Base-by-base conservation (phyloP, 2,113 vertebrate species). In the Martes martes region DNA sequence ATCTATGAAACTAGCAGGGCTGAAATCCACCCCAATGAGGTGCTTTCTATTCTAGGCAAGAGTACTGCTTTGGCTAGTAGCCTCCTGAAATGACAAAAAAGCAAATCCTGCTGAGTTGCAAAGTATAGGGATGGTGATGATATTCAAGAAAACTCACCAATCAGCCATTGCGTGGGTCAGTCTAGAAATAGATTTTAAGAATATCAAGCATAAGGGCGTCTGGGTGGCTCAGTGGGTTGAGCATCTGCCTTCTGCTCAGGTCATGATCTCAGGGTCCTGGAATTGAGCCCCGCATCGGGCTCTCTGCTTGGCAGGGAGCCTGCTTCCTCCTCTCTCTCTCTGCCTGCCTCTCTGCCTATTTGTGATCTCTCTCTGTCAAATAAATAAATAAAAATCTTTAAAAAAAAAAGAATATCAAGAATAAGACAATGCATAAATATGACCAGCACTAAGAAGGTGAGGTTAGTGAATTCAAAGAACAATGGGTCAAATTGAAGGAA, bases 401-500 rank as follows among this genome's bases (percentile, higher is more conserved):
- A 50, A 50, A 50, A 15, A 52, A 16, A 52, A 52, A 85, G 11
- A 55, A 23, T 15, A 85, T 33, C 31, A 55, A 18, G 1, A 42
- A 33, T 82, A 76, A 82, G 16, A 71, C 1, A 61, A 65, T 36
- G 3, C 1, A 26, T 42, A 1, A 15, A 87, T 47, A 47, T 88
- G 7, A 84, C 0, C 24, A 36, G 10, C 6, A 10, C 2, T 24
- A 23, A 65, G 31, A 73, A 33, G 16, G 2, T 0, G 4, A 52
- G 0, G 4, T 79, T 87, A 52, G 19, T 47, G 73, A 15, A 83
- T 19, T 59, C 19, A 85, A 57, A 95, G 50, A 33, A 3, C 21
- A 31, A 36, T 39, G 74, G 23, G 19, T 55, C 19, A 76, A 7
- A 42, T 4, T 13, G 6, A 89, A 69, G 9, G 26, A 82, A 76